Percentiles rank a stretch among this genome's conserved stretches.
These are phyloP conservation scores for Anoplophora glabripennis DNA, from an alignment of 1,140 invertebrate species.

Conservation along the genomic window DNA sequence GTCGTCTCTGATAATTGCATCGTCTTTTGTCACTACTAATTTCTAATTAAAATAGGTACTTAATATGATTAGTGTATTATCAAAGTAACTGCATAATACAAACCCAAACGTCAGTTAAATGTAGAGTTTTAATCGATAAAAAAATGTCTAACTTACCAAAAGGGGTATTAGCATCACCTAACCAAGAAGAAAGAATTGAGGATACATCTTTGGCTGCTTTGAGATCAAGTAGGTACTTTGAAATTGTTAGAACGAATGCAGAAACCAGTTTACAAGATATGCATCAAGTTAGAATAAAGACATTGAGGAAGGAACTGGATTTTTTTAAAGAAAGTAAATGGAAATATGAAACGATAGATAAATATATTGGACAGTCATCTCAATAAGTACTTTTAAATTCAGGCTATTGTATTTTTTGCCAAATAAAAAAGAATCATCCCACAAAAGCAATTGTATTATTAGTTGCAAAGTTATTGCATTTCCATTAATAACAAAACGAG, in stretches of 20 bases:
- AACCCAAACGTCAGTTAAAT: background rate
- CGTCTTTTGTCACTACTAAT: too few relatives aligned
- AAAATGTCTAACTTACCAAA: slow-evolving; percentile 40
- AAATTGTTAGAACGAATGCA: slow-evolving; percentile 35
- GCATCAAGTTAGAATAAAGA: slow-evolving; percentile 49
- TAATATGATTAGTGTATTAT: too few relatives aligned
- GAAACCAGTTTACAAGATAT: slow-evolving; percentile 43
- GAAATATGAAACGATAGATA: slow-evolving; percentile 52
- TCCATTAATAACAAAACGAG: too few relatives aligned
- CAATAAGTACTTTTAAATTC: slow-evolving; percentile 1
- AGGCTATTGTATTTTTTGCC: too few relatives aligned
- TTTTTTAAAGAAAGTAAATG: slow-evolving; percentile 50
- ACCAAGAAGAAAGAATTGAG: slow-evolving; percentile 24
- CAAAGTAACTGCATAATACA: too few relatives aligned
- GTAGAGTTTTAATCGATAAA: background rate
- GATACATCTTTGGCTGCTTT: slow-evolving; percentile 19
- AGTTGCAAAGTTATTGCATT: too few relatives aligned
- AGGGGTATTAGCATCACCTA: slow-evolving; percentile 37
- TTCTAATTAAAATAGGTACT: too few relatives aligned
- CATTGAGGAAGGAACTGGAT: slow-evolving; percentile 50
- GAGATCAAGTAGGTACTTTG: slow-evolving; percentile 30
- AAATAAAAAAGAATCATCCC: too few relatives aligned
- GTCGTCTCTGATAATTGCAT: too few relatives aligned
- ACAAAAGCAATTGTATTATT: too few relatives aligned
- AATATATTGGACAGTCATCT: slow-evolving; percentile 49